Percentiles rank a stretch among this genome's conserved stretches.
Evolutionary conservation across 2,888 invertebrate species (phyloP).

Genomic region (Chymomyza procnemis): DNA sequence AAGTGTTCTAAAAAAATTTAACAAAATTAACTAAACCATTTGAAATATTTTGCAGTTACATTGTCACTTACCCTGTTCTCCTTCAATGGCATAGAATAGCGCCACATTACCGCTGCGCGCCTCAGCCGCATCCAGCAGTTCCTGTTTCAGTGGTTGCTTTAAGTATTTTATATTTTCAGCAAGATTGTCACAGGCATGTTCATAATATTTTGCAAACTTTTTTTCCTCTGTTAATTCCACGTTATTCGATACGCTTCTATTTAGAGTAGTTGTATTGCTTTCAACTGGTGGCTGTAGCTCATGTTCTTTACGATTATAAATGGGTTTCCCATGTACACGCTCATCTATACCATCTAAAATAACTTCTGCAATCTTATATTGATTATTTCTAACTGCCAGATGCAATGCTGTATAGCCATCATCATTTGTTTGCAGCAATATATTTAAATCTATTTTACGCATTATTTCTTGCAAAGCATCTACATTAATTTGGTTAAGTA

Average conservation of each 20-base stretch:
- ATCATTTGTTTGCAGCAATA: slow-evolving; percentile 66
- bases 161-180: slow-evolving; percentile 27
- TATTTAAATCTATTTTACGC: slow-evolving; percentile 57
- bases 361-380: slow-evolving; percentile 65
- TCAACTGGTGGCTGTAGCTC: background rate
- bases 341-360: slow-evolving; percentile 69
- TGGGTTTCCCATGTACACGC: slow-evolving; percentile 39
- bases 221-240: slow-evolving; percentile 26
- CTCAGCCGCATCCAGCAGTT: slow-evolving; percentile 69
- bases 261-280: background rate
- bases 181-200: slow-evolving; percentile 47
- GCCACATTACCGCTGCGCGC: slow-evolving; percentile 69
- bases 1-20: slow-evolving; percentile 64
- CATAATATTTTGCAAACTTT: slow-evolving; percentile 57
- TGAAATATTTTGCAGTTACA: background rate
- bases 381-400: slow-evolving; percentile 68
- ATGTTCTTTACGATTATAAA: slow-evolving; percentile 41
- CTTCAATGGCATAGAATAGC: slow-evolving; percentile 73
- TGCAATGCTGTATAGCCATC: slow-evolving; percentile 75
- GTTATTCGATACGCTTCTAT: background rate
- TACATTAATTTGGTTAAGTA: slow-evolving; percentile 60
- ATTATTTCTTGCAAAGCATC: slow-evolving; percentile 61
- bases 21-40: background rate
- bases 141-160: slow-evolving; percentile 42
- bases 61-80: slow-evolving; percentile 55